Base-by-base conservation (phyloP, 2,888 invertebrate species). In the Cotesia congregata region DNA sequence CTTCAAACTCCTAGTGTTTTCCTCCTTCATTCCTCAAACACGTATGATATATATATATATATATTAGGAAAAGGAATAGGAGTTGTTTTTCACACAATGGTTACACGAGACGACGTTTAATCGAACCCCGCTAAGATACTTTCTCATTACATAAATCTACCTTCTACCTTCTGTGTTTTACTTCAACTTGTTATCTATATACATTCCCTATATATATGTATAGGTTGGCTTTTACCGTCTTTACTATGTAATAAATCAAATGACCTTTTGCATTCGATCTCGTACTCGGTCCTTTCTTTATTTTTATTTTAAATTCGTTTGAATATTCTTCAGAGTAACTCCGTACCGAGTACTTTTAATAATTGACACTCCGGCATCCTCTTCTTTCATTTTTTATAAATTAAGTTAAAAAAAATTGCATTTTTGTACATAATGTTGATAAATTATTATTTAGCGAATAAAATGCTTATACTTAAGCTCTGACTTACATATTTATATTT, bases 291-390 rank as follows among this genome's bases (percentile, higher is more conserved):
- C 7, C 12, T 50, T 50, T 12, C 20, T 17, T 9, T 67, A 30
- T 38, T 64, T 17, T 9, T 67, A 30, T 38, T 67, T n/a, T 67
- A 39, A 30, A 50, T 50, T 59, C 72, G 40, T 17, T 9, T 60
- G 12, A 40, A 62, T 61, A 59, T 20, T 62, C 39, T 40, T 62
- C 7, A 67, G 71, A 61, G 59, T 67, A 20, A 61, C 67, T 38
- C 39, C 4, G 30, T 30, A 30, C 30, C 41, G 12, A 71, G 77
- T 79, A 79, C 78, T 81, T 80, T 77, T 79, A 79, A 80, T 81
- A 81, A 81, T 80, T 81, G 77, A 79, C 78, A 50, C 12, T 3
- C 12, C 7, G 12, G 3, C 50, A 50, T 50, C 50, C 1, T 50
- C 50, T 50, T 20, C 20, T 30, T 30, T 3, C 30, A 30, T 30